A percentile compares a stretch with the other conserved stretches of the same genome.
These are phyloP conservation scores for Panurus biarmicus DNA, from an alignment of 2,113 vertebrate species.

Conservation along the genomic window DNA sequence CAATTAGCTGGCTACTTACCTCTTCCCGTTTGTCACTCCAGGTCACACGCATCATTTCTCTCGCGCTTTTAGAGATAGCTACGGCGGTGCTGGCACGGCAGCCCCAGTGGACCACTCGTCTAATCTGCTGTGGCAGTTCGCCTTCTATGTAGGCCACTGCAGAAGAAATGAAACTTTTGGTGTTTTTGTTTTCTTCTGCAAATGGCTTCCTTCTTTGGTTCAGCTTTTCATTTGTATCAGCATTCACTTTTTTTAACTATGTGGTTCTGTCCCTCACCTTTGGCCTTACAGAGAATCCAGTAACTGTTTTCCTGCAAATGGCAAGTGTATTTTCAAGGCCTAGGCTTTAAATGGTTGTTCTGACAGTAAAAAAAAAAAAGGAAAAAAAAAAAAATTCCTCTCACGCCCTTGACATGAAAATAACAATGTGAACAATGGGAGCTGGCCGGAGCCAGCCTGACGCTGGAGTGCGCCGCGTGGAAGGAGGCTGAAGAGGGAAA, in stretches of 20 bases:
- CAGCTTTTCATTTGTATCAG: background rate
- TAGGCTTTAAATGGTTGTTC: background rate
- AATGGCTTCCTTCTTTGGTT: background rate
- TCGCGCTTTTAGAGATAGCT: background rate
- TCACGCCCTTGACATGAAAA: conserved; percentile 51
- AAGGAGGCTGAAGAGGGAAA: conserved; percentile 12
- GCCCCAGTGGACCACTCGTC: background rate
- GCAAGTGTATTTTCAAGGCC: conserved; percentile 16
- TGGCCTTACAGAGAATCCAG: background rate
- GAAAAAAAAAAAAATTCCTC: background rate
- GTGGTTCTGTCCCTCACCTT: background rate
- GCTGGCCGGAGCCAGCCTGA: conserved; percentile 53
- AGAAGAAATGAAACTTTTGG: background rate
- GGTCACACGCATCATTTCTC: conserved; percentile 20
- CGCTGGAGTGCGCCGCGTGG: background rate
- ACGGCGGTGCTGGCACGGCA: background rate
- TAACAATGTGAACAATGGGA: conserved; percentile 55
- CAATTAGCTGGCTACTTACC: background rate
- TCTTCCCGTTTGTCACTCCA: background rate
- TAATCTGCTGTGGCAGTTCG: conserved; percentile 34
- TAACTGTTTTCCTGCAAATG: background rate
- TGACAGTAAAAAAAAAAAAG: background rate
- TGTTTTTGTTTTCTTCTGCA: background rate
- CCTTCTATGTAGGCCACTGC: conserved; percentile 23
- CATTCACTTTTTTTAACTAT: background rate